Evolutionary conservation across 1,140 invertebrate species (phyloP).

Genomic region (Bombus balteatus): DNA sequence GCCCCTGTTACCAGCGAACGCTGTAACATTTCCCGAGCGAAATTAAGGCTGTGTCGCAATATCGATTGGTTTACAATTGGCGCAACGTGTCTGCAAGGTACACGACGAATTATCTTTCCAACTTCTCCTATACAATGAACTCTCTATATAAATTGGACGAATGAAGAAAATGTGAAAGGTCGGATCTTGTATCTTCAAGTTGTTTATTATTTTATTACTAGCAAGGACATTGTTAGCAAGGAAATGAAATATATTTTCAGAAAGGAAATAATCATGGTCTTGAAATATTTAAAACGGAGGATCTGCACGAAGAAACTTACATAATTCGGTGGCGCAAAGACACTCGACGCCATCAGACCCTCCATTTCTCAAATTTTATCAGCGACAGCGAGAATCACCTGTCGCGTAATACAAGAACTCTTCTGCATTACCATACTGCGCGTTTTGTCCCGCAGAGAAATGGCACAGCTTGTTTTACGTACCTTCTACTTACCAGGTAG

Average conservation of each 20-base stretch:
- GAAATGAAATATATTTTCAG: background rate
- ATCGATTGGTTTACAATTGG: conserved; percentile 30
- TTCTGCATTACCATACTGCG: background rate
- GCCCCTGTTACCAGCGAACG: background rate
- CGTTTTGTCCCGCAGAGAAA: background rate
- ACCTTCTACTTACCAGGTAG: background rate
- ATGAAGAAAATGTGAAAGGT: background rate
- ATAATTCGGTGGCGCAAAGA: background rate
- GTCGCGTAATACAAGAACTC: background rate
- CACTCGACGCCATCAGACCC: background rate
- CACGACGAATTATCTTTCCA: background rate
- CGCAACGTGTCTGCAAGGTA: conserved; percentile 11
- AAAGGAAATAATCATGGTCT: background rate
- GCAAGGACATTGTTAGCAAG: too few species aligned
- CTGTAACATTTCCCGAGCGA: background rate
- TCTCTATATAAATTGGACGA: too few species aligned
- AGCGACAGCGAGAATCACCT: background rate
- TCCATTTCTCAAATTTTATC: conserved; percentile 32
- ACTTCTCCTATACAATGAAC: too few species aligned
- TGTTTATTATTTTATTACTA: background rate
- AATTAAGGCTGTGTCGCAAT: conserved; percentile 21
- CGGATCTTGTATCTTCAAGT: background rate
- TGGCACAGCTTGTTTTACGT: background rate
- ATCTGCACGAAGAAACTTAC: background rate
- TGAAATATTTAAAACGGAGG: too few species aligned